phyloP scores from a whole-genome alignment of 2,797 vertebrate species.

The Cheirogaleus major region DNA sequence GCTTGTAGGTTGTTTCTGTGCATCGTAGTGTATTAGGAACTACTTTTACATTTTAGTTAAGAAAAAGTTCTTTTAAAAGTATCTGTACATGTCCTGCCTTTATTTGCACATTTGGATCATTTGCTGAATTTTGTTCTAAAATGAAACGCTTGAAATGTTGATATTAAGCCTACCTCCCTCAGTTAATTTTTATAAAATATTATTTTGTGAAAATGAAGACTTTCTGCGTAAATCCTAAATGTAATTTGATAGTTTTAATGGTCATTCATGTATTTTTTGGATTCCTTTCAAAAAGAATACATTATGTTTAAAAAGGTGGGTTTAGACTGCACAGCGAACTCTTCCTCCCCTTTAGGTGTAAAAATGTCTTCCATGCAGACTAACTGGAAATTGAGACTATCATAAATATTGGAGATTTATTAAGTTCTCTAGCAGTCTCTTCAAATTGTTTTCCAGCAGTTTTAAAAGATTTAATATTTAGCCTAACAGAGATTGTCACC shows the following conservation, averaged over 20 bases:
- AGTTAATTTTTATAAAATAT: slow-evolving; percentile 46
- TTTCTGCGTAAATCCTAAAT: background rate
- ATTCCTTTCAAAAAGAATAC: slow-evolving; percentile 21
- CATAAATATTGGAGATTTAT: background rate
- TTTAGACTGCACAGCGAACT: background rate
- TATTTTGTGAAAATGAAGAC: slow-evolving; percentile 48
- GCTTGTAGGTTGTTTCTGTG: background rate
- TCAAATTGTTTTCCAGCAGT: background rate
- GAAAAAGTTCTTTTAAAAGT: background rate
- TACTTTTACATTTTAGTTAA: background rate
- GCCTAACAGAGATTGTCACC: background rate
- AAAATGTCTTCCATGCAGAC: background rate
- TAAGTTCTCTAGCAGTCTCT: slow-evolving; percentile 27
- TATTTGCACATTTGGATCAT: background rate
- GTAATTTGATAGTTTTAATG: slow-evolving; percentile 27
- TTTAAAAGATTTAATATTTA: slow-evolving; percentile 45
- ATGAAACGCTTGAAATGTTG: background rate
- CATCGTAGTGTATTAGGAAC: background rate
- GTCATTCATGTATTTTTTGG: slow-evolving; percentile 1
- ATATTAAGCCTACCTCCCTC: background rate
- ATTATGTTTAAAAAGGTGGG: background rate
- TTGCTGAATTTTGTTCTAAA: slow-evolving; percentile 36
- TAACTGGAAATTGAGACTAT: background rate
- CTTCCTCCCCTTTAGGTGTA: background rate
- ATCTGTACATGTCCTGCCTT: background rate